These are phyloP conservation scores for Delia radicum DNA, from an alignment of 1,140 invertebrate genomes.

Conservation along the genomic window DNA sequence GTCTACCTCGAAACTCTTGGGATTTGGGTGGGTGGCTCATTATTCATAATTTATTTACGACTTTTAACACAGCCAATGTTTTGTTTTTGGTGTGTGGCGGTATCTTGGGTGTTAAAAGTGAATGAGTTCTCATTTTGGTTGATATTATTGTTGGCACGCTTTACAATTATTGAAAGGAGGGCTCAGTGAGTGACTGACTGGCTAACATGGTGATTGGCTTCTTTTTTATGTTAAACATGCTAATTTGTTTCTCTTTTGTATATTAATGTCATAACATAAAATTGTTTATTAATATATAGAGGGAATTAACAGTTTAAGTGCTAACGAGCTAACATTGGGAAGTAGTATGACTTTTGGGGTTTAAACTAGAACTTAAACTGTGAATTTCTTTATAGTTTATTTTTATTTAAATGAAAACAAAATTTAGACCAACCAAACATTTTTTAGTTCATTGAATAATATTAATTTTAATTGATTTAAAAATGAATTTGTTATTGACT, in stretches of 20 bases:
- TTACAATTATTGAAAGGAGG: not conserved
- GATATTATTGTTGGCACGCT: not conserved
- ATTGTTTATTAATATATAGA: no score
- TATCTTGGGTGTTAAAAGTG: not conserved
- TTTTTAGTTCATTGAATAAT: no score
- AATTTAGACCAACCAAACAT: no score
- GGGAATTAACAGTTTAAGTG: no score
- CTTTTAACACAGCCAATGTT: not conserved
- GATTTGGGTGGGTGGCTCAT: not conserved
- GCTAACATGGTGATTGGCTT: not conserved
- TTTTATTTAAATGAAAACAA: no score
- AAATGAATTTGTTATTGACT: no score
- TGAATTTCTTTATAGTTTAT: no score
- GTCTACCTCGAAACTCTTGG: not conserved
- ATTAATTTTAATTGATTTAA: no score
- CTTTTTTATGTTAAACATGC: not conserved
- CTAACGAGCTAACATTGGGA: no score
- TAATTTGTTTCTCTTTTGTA: not conserved
- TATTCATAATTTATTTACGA: not conserved
- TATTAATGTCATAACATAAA: not conserved
- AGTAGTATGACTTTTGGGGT: no score
- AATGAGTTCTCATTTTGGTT: not conserved
- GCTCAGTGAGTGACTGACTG: not conserved
- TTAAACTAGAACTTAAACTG: no score
- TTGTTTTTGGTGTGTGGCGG: not conserved